A percentile compares a stretch with the other conserved stretches of the same genome.
Evolutionary conservation across 2,797 vertebrate species (phyloP).

Genomic region (Remorina albescens): DNA sequence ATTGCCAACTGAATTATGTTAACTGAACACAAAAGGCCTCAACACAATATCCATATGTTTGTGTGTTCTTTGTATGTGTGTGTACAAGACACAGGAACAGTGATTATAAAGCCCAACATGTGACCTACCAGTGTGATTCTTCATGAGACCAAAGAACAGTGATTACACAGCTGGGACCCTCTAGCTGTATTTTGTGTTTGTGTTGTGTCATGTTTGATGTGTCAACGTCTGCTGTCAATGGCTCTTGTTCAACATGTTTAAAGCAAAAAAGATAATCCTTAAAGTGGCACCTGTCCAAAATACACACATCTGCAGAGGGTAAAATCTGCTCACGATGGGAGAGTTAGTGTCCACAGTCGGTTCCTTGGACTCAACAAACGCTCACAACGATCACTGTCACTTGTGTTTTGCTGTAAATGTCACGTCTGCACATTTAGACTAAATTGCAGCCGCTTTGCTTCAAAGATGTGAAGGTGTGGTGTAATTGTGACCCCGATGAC

Average conservation of each 20-base stretch:
- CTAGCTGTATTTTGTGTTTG: conserved; percentile 55
- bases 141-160: conserved; percentile 45
- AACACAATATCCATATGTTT: not conserved
- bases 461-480: conserved; percentile 50
- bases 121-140: conserved; percentile 5
- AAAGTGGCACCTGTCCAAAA: conserved; percentile 64
- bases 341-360: not conserved
- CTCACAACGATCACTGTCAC: not conserved
- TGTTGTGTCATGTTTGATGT: conserved; percentile 66
- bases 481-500: conserved; percentile 72
- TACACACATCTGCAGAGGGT: conserved; percentile 46
- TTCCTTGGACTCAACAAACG: not conserved
- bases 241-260: conserved; percentile 43
- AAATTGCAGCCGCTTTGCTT: conserved; percentile 47
- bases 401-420: conserved; percentile 28
- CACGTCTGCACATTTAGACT: not conserved
- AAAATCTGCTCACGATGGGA: not conserved
- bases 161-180: conserved; percentile 64
- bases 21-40: not conserved
- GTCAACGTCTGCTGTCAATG: conserved; percentile 59
- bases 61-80: conserved; percentile 12
- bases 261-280: conserved; percentile 72
- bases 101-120: conserved; percentile 54
- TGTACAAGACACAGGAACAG: conserved; percentile 22
- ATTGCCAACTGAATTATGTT: not conserved